Percentiles rank a stretch among this genome's conserved stretches.
These are phyloP conservation scores for Zhuqinia jingwanae DNA, from an alignment of 2,888 invertebrate genomes.

Conservation along the genomic window DNA sequence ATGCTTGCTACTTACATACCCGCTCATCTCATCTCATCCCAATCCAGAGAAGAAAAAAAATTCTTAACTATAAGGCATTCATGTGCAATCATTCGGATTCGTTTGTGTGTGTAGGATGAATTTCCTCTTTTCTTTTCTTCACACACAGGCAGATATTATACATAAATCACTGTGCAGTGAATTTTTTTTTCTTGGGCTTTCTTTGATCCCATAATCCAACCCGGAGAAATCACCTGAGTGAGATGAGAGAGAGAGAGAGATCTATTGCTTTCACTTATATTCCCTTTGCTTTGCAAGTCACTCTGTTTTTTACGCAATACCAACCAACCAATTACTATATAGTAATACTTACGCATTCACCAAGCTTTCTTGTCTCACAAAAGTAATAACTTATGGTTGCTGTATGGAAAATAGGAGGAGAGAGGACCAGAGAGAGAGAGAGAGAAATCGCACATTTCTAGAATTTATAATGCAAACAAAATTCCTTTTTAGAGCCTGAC, in stretches of 20 bases:
- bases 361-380: neutral
- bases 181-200: neutral
- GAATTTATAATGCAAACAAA: conserved; percentile 6
- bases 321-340: too few relatives aligned
- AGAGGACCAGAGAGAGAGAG: too few relatives aligned
- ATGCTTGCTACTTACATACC: too few relatives aligned
- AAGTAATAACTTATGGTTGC: conserved; percentile 30
- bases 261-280: conserved; percentile 57
- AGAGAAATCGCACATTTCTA: too few relatives aligned
- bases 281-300: too few relatives aligned
- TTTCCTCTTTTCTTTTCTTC: conserved; percentile 9
- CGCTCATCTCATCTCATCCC: neutral
- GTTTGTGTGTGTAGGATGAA: too few relatives aligned
- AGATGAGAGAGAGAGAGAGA: conserved; percentile 6
- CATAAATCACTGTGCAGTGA: conserved; percentile 53
- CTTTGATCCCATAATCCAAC: conserved; percentile 60
- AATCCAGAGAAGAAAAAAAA: too few relatives aligned
- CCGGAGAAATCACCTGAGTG: conserved; percentile 48
- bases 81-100: neutral
- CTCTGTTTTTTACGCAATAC: too few relatives aligned
- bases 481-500: neutral
- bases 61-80: neutral
- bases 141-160: too few relatives aligned
- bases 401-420: neutral
- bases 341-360: neutral